Evolutionary conservation across 2,888 invertebrate genomes (phyloP).

Genomic region (Acronicta psi): DNA sequence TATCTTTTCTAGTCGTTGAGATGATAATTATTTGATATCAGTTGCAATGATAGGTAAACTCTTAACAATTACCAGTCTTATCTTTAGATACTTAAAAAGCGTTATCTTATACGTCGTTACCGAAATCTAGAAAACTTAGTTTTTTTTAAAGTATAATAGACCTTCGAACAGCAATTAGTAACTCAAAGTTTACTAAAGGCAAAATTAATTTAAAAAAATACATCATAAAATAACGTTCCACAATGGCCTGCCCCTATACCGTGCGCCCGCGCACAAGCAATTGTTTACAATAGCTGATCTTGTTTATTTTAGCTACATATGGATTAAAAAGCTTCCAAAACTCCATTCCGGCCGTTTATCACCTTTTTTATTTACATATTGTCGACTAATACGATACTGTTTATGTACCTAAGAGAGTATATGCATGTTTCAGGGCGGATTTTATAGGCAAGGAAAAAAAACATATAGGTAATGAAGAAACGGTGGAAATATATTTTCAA

Average conservation of each 20-base stretch:
- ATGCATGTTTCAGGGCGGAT: constrained; percentile 5
- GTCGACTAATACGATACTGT: constrained; percentile 50
- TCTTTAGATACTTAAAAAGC: too few relatives aligned
- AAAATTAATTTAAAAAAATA: background rate
- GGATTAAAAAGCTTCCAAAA: constrained; percentile 87
- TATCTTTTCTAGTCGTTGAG: too few relatives aligned
- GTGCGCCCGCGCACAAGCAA: constrained; percentile 61
- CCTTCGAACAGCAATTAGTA: too few relatives aligned
- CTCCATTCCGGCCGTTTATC: constrained; percentile 79
- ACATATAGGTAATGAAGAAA: background rate
- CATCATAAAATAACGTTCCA: constrained; percentile 17
- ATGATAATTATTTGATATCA: too few relatives aligned
- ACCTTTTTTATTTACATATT: constrained; percentile 71
- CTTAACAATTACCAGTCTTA: too few relatives aligned
- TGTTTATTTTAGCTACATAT: constrained; percentile 87
- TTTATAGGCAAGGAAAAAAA: constrained; percentile 1
- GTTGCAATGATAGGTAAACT: too few relatives aligned
- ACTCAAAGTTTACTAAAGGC: too few relatives aligned
- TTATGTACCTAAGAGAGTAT: constrained; percentile 17
- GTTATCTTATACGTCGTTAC: too few relatives aligned
- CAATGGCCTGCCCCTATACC: constrained; percentile 61
- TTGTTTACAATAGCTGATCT: constrained; percentile 81
- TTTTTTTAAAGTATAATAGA: too few relatives aligned
- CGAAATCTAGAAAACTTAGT: too few relatives aligned
- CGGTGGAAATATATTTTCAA: background rate